A percentile compares a stretch with the other conserved stretches of the same genome.
phyloP scores from a whole-genome alignment of 2,888 invertebrate species.

The Chorisops tibialis region DNA sequence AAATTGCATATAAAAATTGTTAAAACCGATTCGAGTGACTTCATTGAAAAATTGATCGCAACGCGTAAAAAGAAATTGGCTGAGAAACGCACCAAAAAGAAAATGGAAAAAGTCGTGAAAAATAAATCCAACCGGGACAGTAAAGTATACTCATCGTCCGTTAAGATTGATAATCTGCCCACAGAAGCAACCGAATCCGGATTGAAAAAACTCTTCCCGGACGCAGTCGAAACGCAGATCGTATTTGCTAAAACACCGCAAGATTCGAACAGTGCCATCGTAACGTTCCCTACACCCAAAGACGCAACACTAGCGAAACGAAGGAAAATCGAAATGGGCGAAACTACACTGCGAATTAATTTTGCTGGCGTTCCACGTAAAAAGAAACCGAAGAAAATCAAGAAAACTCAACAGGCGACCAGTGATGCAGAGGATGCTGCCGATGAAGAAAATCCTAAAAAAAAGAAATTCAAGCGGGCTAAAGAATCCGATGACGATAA shows the following conservation, averaged over 20 bases:
- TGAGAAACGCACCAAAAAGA: not conserved
- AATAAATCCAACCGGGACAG: not conserved
- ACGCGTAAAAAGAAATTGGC: slow-evolving; percentile 10
- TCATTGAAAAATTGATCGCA: not conserved
- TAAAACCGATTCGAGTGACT: not conserved
- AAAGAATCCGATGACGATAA: too few species aligned
- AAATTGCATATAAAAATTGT: slow-evolving; percentile 3
- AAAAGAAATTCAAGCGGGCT: not conserved
- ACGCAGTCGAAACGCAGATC: slow-evolving; percentile 8
- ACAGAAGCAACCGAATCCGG: not conserved
- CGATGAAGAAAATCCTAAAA: not conserved
- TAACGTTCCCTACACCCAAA: slow-evolving; percentile 8
- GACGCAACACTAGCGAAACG: not conserved
- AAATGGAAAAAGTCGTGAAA: slow-evolving; percentile 1
- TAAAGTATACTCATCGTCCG: slow-evolving; percentile 3
- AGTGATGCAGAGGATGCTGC: not conserved
- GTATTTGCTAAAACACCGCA: not conserved
- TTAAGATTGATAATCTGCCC: slow-evolving; percentile 22
- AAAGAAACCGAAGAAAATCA: not conserved
- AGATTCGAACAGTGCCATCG: slow-evolving; percentile 1
- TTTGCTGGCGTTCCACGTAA: not conserved
- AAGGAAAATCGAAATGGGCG: not conserved
- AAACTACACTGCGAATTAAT: not conserved
- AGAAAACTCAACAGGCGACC: not conserved
- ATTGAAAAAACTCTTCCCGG: slow-evolving; percentile 6